phyloP scores from a whole-genome alignment of 2,113 vertebrate species.

The Aspidoscelis tigris region DNA sequence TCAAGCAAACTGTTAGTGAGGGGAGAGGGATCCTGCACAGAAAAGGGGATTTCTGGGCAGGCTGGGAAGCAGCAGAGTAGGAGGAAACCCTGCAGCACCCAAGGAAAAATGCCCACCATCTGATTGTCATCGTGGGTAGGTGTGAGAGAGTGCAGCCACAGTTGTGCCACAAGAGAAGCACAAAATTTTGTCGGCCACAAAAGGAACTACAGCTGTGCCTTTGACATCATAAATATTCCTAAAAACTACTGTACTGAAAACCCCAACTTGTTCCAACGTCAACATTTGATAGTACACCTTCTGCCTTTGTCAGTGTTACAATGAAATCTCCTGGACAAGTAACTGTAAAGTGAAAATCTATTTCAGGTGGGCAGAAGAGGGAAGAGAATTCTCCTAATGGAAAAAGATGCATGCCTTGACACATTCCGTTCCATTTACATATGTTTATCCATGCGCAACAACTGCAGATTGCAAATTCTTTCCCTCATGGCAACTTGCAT shows the following conservation, averaged over 20 bases:
- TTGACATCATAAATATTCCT: neutral
- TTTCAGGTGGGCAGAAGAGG: neutral
- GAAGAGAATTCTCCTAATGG: neutral
- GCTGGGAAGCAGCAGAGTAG: too few species aligned
- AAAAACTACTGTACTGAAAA: neutral
- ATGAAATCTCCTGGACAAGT: neutral
- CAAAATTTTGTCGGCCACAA: too few species aligned
- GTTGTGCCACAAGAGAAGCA: too few species aligned
- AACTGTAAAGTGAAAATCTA: neutral
- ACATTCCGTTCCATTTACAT: fast-evolving
- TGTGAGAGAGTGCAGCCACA: too few species aligned
- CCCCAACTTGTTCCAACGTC: neutral
- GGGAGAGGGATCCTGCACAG: too few species aligned
- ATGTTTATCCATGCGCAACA: neutral
- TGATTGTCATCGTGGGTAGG: too few species aligned
- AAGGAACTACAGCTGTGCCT: neutral
- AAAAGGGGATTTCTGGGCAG: too few species aligned
- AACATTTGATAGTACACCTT: neutral
- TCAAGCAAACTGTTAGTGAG: too few species aligned
- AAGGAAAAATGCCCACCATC: too few species aligned
- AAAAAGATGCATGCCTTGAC: neutral
- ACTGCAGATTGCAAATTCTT: fast-evolving
- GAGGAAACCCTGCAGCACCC: too few species aligned
- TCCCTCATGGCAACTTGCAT: fast-evolving
- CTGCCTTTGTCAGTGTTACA: neutral